phyloP scores from a whole-genome alignment of 2,888 invertebrate species.

The Metalampra italica region DNA sequence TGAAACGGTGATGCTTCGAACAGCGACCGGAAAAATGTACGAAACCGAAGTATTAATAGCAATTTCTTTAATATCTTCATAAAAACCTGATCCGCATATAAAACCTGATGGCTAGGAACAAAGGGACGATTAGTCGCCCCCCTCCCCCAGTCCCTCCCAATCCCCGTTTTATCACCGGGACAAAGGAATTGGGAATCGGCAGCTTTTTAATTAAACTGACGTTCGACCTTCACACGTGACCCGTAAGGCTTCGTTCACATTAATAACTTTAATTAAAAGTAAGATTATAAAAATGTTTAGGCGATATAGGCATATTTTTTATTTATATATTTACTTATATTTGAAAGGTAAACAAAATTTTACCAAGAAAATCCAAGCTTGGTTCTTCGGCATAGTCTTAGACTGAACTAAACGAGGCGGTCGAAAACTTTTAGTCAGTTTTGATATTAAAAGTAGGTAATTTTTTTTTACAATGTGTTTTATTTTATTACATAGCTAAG shows the following conservation, averaged over 20 bases:
- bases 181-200: conserved; percentile 11
- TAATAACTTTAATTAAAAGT: too few species aligned
- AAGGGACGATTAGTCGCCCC: conserved; percentile 6
- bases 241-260: neutral
- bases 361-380: too few species aligned
- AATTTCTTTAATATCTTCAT: neutral
- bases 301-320: too few species aligned
- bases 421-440: too few species aligned
- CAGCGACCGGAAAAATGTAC: neutral
- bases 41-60: neutral
- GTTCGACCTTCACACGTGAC: conserved; percentile 24
- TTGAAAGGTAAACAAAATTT: too few species aligned
- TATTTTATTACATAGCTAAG: too few species aligned
- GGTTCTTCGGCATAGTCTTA: too few species aligned
- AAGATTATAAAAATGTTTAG: neutral
- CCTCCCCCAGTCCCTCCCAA: neutral
- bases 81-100: neutral
- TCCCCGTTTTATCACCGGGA: conserved; percentile 9
- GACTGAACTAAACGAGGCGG: too few species aligned
- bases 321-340: too few species aligned
- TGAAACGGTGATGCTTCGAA: too few species aligned
- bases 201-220: conserved; percentile 19
- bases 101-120: conserved; percentile 5
- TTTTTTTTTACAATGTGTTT: too few species aligned
- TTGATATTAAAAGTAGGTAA: too few species aligned